phyloP scores from a whole-genome alignment of 1,140 invertebrate species.

The Chlorops oryzae region DNA sequence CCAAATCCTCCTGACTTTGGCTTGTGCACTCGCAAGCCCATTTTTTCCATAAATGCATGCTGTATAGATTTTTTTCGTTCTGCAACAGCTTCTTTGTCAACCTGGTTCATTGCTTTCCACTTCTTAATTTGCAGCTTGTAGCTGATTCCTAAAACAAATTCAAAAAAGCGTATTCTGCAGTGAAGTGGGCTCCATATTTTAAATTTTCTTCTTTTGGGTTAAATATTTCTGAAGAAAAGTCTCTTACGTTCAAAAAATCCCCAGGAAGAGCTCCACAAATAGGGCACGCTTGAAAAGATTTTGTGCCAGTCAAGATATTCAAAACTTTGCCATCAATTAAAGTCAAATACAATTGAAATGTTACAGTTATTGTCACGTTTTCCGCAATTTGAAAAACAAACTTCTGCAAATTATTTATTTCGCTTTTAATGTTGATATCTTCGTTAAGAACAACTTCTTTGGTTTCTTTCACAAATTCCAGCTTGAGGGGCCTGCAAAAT shows the following conservation, averaged over 20 bases:
- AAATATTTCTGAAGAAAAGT: not conserved
- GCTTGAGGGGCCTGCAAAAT: not conserved
- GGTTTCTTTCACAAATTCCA: not conserved
- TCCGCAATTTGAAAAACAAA: conserved; percentile 4
- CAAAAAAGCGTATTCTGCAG: not conserved
- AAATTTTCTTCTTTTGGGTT: not conserved
- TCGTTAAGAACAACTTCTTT: not conserved
- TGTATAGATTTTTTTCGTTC: conserved; percentile 10
- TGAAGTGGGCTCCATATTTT: not conserved
- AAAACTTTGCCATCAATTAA: not conserved
- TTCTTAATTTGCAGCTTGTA: conserved; percentile 13
- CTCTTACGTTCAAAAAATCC: not conserved
- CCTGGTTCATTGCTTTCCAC: conserved; percentile 10
- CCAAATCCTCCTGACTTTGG: conserved; percentile 16
- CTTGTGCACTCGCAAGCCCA: conserved; percentile 14
- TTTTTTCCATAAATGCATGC: conserved; percentile 12
- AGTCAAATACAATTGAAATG: not conserved
- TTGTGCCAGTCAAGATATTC: not conserved
- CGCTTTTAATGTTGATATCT: conserved; percentile 7
- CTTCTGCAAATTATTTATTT: conserved; percentile 5
- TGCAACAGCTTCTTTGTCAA: no score
- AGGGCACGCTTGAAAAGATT: not conserved
- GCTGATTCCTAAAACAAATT: not conserved
- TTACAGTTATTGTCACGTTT: not conserved
- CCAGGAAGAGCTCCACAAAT: not conserved